A percentile compares a stretch with the other conserved stretches of the same genome.
Conservation (phyloP, 2,888 invertebrate genomes). For the Cryptosula pallasiana region DNA sequence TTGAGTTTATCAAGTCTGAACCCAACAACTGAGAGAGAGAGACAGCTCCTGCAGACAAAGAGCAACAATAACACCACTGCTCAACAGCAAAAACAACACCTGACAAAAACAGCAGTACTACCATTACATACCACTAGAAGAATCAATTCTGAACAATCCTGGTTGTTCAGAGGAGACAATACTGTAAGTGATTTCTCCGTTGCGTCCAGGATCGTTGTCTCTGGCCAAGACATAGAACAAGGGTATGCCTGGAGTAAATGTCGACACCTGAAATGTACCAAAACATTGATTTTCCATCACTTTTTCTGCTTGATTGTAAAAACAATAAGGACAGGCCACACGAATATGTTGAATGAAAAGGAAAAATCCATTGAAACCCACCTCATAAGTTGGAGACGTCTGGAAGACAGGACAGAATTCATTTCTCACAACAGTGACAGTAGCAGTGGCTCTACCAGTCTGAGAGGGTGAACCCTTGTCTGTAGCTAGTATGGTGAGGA, state of each 20-base stretch:
- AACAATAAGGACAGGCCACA: no score
- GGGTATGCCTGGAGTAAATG: background rate
- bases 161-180: background rate
- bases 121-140: background rate
- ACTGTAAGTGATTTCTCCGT: conserved; percentile 2
- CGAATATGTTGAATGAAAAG: no score
- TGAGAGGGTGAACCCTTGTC: conserved; percentile 32
- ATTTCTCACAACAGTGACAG: conserved; percentile 30
- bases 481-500: conserved; percentile 31
- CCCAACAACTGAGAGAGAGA: background rate
- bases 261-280: background rate
- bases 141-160: background rate
- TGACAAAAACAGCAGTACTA: no score
- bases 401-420: conserved; percentile 11
- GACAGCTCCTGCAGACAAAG: conserved; percentile 10
- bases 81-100: no score
- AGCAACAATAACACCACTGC: background rate
- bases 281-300: no score
- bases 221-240: background rate
- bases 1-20: background rate
- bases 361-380: background rate
- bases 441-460: conserved; percentile 31
- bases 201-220: background rate
- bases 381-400: background rate
- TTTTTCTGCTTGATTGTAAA: no score